Percentiles rank a stretch among this genome's conserved stretches.
phyloP scores from a whole-genome alignment of 2,113 vertebrate species.

The Colistium nudipinnis region DNA sequence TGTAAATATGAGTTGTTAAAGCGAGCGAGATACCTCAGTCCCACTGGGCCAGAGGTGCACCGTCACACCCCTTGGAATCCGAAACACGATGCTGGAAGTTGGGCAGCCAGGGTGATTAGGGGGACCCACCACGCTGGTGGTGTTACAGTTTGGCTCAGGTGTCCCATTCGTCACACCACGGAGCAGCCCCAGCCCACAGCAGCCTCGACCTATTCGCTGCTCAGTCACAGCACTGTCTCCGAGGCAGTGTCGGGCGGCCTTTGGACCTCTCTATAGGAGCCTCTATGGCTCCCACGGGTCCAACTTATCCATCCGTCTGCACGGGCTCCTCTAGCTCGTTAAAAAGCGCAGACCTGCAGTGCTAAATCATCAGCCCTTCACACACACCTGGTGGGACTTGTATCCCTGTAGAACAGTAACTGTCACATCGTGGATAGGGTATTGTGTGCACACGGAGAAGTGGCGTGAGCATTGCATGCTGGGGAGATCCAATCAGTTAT shows the following conservation, averaged over 20 bases:
- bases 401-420: constrained; percentile 69
- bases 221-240: constrained; percentile 40
- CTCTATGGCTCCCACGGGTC: constrained; percentile 64
- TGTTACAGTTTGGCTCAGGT: constrained; percentile 81
- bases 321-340: constrained; percentile 65
- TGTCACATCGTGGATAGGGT: constrained; percentile 60
- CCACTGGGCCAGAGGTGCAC: constrained; percentile 50
- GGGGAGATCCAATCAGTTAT: constrained; percentile 39
- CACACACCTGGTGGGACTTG: constrained; percentile 73
- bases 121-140: constrained; percentile 66
- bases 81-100: constrained; percentile 71
- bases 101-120: constrained; percentile 70
- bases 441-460: constrained; percentile 34
- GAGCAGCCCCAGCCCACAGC: constrained; percentile 26
- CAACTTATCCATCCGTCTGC: constrained; percentile 62
- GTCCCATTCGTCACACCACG: constrained; percentile 78
- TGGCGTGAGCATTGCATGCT: constrained; percentile 32
- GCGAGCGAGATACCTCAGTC: constrained; percentile 64
- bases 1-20: constrained; percentile 72
- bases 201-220: constrained; percentile 34
- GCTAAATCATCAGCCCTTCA: constrained; percentile 71
- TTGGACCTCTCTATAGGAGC: constrained; percentile 46
- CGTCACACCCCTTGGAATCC: constrained; percentile 66
- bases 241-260: constrained; percentile 46
- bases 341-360: constrained; percentile 61